Evolutionary conservation across 2,888 invertebrate genomes (phyloP).

Genomic region (Ophioninae sp.): DNA sequence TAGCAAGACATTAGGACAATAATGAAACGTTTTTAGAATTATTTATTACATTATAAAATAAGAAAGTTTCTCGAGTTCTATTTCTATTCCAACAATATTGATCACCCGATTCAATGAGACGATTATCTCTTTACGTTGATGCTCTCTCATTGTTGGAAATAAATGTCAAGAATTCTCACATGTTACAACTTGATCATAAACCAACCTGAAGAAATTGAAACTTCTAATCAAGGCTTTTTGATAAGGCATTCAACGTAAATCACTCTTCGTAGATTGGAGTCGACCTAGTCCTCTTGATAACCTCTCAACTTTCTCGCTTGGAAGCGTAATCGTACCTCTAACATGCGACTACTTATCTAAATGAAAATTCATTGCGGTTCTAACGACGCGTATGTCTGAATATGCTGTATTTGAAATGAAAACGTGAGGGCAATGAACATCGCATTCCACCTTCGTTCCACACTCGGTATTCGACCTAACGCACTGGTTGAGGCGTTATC

Average conservation of each 20-base stretch:
- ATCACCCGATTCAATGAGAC: background rate
- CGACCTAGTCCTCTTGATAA: slow-evolving; percentile 18
- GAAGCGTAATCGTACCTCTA: slow-evolving; percentile 15
- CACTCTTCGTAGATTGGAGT: background rate
- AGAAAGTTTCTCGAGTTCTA: background rate
- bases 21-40: background rate
- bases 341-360: slow-evolving; percentile 42
- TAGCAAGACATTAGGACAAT: background rate
- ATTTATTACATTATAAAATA: background rate
- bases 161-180: background rate
- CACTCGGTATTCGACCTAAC: slow-evolving; percentile 18
- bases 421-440: slow-evolving; percentile 1
- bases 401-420: slow-evolving; percentile 11
- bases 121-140: background rate
- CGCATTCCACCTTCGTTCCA: slow-evolving; percentile 5
- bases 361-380: slow-evolving; percentile 55
- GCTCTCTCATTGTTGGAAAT: background rate
- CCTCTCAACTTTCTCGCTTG: slow-evolving; percentile 10
- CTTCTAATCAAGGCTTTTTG: background rate
- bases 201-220: background rate
- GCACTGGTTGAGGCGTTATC: slow-evolving; percentile 45
- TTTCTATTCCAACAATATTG: background rate
- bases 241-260: background rate
- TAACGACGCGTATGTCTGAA: background rate
- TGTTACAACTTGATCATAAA: background rate